Conservation (phyloP, 1,140 invertebrate species). For the Lordiphosa mommai region DNA sequence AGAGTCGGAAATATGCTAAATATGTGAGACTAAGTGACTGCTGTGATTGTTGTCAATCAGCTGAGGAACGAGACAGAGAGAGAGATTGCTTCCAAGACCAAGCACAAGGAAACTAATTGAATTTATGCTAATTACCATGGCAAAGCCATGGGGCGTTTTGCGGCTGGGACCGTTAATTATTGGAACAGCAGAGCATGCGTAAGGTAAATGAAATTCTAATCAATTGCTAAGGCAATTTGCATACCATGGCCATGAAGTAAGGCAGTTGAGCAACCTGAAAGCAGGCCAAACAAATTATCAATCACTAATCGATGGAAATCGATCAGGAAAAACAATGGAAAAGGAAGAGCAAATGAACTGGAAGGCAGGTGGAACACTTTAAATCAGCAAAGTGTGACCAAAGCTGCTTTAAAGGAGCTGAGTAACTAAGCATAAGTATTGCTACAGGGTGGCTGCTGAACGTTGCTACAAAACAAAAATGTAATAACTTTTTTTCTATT, state of each 20-base stretch:
- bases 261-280: neutral
- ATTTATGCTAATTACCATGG: slow-evolving; percentile 7
- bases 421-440: too few species aligned
- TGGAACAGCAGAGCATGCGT: neutral
- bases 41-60: slow-evolving; percentile 7
- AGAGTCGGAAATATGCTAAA: slow-evolving; percentile 11
- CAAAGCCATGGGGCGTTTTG: neutral
- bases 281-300: slow-evolving; percentile 4
- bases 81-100: neutral
- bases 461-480: too few species aligned
- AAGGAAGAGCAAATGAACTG: neutral
- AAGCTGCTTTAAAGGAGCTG: too few species aligned
- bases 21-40: neutral
- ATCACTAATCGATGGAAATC: slow-evolving; percentile 7
- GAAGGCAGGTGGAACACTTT: too few species aligned
- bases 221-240: slow-evolving; percentile 11
- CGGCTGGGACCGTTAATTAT: slow-evolving; percentile 1
- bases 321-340: neutral
- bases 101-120: slow-evolving; percentile 1
- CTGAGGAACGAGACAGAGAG: neutral
- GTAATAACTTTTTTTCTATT: too few species aligned
- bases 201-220: slow-evolving; percentile 4
- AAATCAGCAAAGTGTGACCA: too few species aligned
- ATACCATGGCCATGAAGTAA: slow-evolving; percentile 8
- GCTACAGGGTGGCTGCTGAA: too few species aligned